Evolutionary conservation across 2,888 invertebrate genomes (phyloP), one percentile per base, ranked within the genome.

Genomic region (Andrena chrysosceles): DNA sequence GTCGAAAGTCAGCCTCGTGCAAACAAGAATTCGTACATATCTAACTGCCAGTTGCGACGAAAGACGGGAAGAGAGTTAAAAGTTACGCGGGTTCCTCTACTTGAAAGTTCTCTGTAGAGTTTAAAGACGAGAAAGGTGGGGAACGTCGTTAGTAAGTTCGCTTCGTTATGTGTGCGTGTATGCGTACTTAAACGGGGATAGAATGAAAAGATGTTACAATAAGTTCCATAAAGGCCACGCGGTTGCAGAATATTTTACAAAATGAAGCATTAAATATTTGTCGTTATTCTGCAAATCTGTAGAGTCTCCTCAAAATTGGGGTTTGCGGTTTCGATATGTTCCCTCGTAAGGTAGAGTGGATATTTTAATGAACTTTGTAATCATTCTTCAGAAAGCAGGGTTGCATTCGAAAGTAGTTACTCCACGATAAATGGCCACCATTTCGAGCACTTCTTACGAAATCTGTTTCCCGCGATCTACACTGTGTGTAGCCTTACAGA

Each of bases 81-180:
- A 86, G 74, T 86, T 77, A 72, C 72, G 66, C 31, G 64, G 69
- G 31, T 64, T 77, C 69, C 26, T 64, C n/a, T 75, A 56, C 68
- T 64, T 20, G 35, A 54, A 49, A 79, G 35, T 67, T 81, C 56
- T 52, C 29, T 35, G 10, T n/a, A 16, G 48, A 35, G 29, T 6
- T 31, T 42, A 56, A 77, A 56, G 60, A 52, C 64, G 62, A 52
- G 68, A 69, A 33, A 35, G 70, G 64, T n/a, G 49, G 66, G 77
- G 62, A 71, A 54, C 59, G 59, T 71, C 52, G 70, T 60, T 62
- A 76, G 77, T 60, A 81, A 85, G 63, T 83, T 83, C 33, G 52
- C 23, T 31, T 71, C 69, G 60, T 75, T 67, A 66, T 64, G 73
- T 31, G 59, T 63, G 69, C 59, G 56, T 69, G 13, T 63, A 56